Percentiles rank a stretch among this genome's conserved stretches.
Evolutionary conservation across 2,113 vertebrate genomes (phyloP).

Genomic region (Centropus unirufus): DNA sequence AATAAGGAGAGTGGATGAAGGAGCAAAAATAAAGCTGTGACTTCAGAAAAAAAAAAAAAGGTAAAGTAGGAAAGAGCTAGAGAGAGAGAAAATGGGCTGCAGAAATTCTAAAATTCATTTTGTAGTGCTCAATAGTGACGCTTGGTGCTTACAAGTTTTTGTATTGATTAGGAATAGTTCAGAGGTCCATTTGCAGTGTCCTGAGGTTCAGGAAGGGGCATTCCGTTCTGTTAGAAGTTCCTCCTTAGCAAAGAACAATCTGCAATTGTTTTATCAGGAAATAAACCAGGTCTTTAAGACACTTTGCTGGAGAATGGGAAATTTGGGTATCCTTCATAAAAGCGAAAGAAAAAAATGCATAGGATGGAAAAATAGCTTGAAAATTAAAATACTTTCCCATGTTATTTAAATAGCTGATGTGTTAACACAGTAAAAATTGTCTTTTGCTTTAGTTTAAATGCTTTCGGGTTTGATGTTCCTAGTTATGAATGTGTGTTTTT

Average conservation of each 20-base stretch:
- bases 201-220: neutral
- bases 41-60: neutral
- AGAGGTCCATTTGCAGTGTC: neutral
- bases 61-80: neutral
- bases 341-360: neutral
- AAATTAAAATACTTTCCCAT: neutral
- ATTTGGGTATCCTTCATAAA: neutral
- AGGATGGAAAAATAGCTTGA: neutral
- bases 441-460: neutral
- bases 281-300: neutral
- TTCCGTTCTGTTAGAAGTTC: neutral
- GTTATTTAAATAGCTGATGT: neutral
- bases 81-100: neutral
- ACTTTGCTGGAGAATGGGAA: neutral
- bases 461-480: neutral
- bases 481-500: neutral
- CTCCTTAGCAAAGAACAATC: neutral
- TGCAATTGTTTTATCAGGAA: neutral
- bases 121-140: neutral
- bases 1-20: constrained; percentile 48
- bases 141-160: neutral
- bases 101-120: neutral
- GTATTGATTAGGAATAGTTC: neutral
- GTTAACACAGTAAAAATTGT: neutral
- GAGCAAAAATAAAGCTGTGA: neutral